phyloP scores from a whole-genome alignment of 2,888 invertebrate species.

The Autographa gamma region DNA sequence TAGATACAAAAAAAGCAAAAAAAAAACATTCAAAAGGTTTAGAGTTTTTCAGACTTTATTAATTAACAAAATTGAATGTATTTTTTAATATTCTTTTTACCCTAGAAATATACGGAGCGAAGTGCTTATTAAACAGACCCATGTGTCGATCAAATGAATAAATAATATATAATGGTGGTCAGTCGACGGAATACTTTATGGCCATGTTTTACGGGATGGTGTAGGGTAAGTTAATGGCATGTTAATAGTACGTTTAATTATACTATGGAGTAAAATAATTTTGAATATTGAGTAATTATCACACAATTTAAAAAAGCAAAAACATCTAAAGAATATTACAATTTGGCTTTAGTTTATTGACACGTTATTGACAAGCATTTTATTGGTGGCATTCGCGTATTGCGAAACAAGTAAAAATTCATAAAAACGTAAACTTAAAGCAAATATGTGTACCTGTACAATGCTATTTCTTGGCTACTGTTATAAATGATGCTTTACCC shows the following conservation, averaged over 20 bases:
- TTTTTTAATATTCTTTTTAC: not conserved
- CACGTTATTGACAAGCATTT: no score
- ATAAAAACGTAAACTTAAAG: no score
- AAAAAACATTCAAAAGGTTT: not conserved
- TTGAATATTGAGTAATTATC: not conserved
- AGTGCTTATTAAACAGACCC: not conserved
- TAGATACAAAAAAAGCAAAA: not conserved
- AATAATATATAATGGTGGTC: not conserved
- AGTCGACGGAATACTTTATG: constrained; percentile 2
- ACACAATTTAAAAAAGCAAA: no score
- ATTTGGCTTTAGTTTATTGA: no score
- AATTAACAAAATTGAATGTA: not conserved
- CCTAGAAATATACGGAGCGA: not conserved
- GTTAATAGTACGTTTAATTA: no score
- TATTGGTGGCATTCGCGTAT: no score
- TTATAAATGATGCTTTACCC: no score
- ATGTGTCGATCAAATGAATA: constrained; percentile 2
- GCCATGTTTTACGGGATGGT: not conserved
- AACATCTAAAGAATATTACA: no score
- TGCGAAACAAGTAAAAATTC: no score
- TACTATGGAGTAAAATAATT: not conserved
- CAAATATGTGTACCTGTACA: no score
- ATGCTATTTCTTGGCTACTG: no score
- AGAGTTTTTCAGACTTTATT: not conserved
- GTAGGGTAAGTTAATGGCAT: not conserved